Evolutionary conservation across 2,113 vertebrate genomes (phyloP), one percentile per base, ranked within the genome.

Genomic region (Vulpes lagopus): DNA sequence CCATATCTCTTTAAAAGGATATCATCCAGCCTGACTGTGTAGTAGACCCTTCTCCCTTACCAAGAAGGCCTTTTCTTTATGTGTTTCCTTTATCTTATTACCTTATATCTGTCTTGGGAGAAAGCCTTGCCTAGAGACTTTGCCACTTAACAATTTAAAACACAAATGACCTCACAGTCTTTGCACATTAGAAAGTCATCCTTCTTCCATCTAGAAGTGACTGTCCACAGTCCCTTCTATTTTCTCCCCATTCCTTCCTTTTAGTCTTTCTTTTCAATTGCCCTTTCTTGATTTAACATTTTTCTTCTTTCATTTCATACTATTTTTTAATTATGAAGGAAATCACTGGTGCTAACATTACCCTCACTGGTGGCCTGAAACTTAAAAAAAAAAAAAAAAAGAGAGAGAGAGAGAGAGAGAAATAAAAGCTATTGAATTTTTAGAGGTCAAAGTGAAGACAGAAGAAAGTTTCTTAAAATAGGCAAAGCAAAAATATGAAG

Each of bases 1-100:
- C 32, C 38, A 5, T 93, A 15, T 65, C 3, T 87, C 83, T 97
- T 74, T 86, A 82, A 96, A 96, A 96, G 57, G 82, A 4, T 22
- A 51, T 19, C 30, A 79, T 62, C 64, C 2, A 67, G 35, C 0
- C n/a, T 80, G 27, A 74, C 73, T 49, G 6, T 1, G 4, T 94
- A 49, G 79, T 22, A 74, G 73, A 67, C 35, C 6, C 15, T 91
- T 87, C 25, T 71, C 17, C 11, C 20, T 60, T 81, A 55, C 57
- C 59, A 89, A 80, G 78, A 93, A 87, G 27, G 7, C 10, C 35
- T 80, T 88, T 92, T 76, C 43, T 86, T 84, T 51, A 35, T 51
- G 27, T 74, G 22, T 43, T 15, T 53, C 32, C 11, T 93, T 96
- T 89, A 85, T 91, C 43, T 83, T 69, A 60, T n/a, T 87, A 64